Evolutionary conservation across 92 coral and sea anemone genomes (phyloP).

Genomic region (Bergia sp.): DNA sequence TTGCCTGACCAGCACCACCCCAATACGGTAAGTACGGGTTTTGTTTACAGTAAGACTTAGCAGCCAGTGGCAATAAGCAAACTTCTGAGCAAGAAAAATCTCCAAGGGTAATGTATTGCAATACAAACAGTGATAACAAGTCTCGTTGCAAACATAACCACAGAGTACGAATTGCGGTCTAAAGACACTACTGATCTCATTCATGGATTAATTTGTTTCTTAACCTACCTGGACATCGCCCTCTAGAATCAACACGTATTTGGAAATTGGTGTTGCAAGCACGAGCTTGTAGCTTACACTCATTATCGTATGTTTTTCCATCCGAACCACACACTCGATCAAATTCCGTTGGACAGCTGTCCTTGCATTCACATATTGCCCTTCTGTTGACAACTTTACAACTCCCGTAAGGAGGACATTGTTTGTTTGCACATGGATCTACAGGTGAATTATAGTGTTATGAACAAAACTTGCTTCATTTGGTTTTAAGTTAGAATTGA

Average conservation of each 20-base stretch:
- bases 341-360: neutral
- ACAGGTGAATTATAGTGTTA: neutral
- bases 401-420: constrained; percentile 23
- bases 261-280: constrained; percentile 34
- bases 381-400: constrained; percentile 37
- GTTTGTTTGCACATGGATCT: constrained; percentile 5
- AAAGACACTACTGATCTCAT: too few relatives aligned
- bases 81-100: too few relatives aligned
- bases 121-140: too few relatives aligned
- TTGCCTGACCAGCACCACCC: too few relatives aligned
- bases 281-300: constrained; percentile 35
- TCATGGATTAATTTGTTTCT: too few relatives aligned
- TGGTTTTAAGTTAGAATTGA: neutral
- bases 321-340: constrained; percentile 46
- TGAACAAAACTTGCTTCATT: too few relatives aligned
- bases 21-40: too few relatives aligned
- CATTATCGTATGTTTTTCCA: constrained; percentile 44
- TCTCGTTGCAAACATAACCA: neutral
- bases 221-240: constrained; percentile 50
- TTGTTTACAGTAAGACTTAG: too few relatives aligned
- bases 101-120: too few relatives aligned
- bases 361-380: constrained; percentile 42
- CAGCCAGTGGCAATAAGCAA: too few relatives aligned
- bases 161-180: too few relatives aligned
- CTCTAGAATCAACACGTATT: constrained; percentile 33